Conservation (phyloP, 92 coral and sea anemone genomes). For the Porites cylindrica region DNA sequence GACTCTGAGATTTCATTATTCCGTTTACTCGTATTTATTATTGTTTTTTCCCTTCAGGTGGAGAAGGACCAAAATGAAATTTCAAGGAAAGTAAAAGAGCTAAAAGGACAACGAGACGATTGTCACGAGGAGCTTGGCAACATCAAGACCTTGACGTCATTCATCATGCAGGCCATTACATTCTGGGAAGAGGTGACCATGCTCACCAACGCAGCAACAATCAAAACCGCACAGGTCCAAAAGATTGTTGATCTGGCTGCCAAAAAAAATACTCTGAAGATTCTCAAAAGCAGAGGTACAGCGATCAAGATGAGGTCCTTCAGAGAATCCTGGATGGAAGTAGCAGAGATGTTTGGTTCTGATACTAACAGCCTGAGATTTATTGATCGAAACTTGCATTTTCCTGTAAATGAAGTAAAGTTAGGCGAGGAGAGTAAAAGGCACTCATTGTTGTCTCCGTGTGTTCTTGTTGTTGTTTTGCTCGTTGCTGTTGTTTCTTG, state of each 20-base stretch:
- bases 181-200: slow-evolving; percentile 41
- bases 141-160: slow-evolving; percentile 29
- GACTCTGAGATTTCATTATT: too few relatives aligned
- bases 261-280: slow-evolving; percentile 40
- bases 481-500: too few relatives aligned
- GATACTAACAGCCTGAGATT: not conserved
- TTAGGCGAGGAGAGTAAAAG: too few relatives aligned
- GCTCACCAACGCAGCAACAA: slow-evolving; percentile 37
- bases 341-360: slow-evolving; percentile 42
- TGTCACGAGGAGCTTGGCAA: slow-evolving; percentile 49
- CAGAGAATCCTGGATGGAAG: slow-evolving; percentile 63
- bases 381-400: too few relatives aligned
- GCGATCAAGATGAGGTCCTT: slow-evolving; percentile 41
- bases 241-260: slow-evolving; percentile 50
- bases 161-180: slow-evolving; percentile 42
- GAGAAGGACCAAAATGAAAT: slow-evolving; percentile 7
- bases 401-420: too few relatives aligned
- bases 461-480: too few relatives aligned
- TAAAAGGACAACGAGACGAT: slow-evolving; percentile 11
- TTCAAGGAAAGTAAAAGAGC: not conserved
- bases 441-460: too few relatives aligned
- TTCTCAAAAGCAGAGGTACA: slow-evolving; percentile 49
- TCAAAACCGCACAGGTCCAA: slow-evolving; percentile 49
- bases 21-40: too few relatives aligned
- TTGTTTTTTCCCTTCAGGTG: not conserved